Conservation (phyloP, 2,113 vertebrate species). For the Clupea harengus region DNA sequence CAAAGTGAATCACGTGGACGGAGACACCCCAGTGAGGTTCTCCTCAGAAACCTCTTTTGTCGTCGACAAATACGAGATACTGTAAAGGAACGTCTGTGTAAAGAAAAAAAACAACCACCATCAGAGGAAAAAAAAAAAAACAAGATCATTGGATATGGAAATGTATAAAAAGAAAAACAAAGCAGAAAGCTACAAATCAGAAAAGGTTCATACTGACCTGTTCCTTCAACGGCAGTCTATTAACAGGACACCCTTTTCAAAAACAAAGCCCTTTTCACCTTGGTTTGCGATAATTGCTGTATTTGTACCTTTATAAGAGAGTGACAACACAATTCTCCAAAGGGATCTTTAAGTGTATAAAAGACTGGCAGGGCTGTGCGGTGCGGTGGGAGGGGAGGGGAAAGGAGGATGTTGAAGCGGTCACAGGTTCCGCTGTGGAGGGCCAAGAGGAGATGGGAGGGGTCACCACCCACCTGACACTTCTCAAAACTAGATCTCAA, state of each 20-base stretch:
- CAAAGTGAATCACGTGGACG: slow-evolving; percentile 85
- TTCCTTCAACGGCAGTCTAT: slow-evolving; percentile 45
- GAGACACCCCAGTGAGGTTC: slow-evolving; percentile 82
- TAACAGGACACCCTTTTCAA: slow-evolving; percentile 36
- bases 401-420: neutral
- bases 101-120: slow-evolving; percentile 6
- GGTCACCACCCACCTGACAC: neutral
- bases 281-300: slow-evolving; percentile 57
- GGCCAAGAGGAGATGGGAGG: neutral
- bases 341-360: slow-evolving; percentile 39
- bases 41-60: slow-evolving; percentile 84
- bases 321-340: slow-evolving; percentile 29
- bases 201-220: slow-evolving; percentile 26
- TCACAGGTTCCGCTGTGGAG: neutral
- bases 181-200: slow-evolving; percentile 27
- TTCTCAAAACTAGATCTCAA: neutral
- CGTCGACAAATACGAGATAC: slow-evolving; percentile 88
- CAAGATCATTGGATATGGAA: slow-evolving; percentile 44
- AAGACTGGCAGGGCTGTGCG: neutral
- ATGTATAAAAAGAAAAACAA: slow-evolving; percentile 35
- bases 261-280: slow-evolving; percentile 27
- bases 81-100: slow-evolving; percentile 65
- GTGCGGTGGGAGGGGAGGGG: neutral
- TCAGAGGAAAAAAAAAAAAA: slow-evolving; percentile 15
- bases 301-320: slow-evolving; percentile 53